Base-by-base conservation (phyloP, 2,888 invertebrate species). In the Odontothrips loti region DNA sequence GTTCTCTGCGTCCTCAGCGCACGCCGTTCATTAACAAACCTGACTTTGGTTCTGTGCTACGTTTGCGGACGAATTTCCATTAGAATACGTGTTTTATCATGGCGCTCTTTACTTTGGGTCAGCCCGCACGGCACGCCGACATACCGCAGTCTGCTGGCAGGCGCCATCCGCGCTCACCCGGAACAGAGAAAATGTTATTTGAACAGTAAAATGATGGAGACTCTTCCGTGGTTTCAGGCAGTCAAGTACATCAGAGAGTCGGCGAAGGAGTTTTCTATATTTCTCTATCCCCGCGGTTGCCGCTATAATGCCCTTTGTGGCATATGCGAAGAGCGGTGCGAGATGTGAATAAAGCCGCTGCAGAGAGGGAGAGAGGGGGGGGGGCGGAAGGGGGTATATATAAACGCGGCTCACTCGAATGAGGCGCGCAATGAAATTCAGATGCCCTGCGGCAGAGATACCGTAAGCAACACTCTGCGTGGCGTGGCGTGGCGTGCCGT, bases 361-460 rank as follows among this genome's bases (percentile, higher is more conserved):
- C n/a, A 23, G 51, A 51, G 20, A 51, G 20, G 9, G 12, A 17
- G 15, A 51, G 15, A 51, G 20, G 9, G 20, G 9, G 12, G 10
- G 15, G 11, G 11, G n/a, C 6, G 27, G 11, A 68, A 23, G 11
- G 11, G 68, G 11, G 11, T 68, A 23, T 23, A 4, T 23, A 11
- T 11, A 20, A 68, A 23, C 27, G 11, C 68, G 11, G 68, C 11
- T 11, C 23, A 11, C 11, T 23, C 27, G 11, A 23, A 11, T 23
- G 23, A 20, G 20, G 58, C 58, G 68, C 68, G 68, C 68, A 75
- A 75, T 75, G 68, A 75, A 75, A 75, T 75, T 75, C 68, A 75
- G 68, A 20, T 75, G 68, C 51, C 51, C 58, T 15, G 68, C 27
- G 68, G 68, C 68, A 12, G 68, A 23, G 27, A 75, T 75, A 75